Base-by-base conservation (phyloP, 2,888 invertebrate genomes). In the Hololepta plana region DNA sequence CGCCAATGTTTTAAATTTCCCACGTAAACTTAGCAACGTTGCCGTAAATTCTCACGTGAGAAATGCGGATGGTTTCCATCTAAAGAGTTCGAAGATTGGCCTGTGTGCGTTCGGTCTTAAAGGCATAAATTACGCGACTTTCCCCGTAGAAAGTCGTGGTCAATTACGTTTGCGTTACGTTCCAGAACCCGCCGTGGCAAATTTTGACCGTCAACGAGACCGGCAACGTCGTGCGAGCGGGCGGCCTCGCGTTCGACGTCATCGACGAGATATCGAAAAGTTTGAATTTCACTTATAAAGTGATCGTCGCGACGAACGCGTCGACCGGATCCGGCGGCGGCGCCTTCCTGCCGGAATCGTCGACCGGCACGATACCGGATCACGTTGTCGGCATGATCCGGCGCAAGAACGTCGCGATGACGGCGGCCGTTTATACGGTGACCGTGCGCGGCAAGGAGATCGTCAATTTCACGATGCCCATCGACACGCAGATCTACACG, bases 101-200 rank as follows among this genome's bases (percentile, higher is more conserved):
- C n/a, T n/a, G n/a, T n/a, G n/a, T n/a, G n/a, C n/a, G n/a, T n/a
- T n/a, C n/a, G n/a, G n/a, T n/a, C n/a, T n/a, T n/a, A n/a, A n/a
- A n/a, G n/a, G n/a, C n/a, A n/a, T n/a, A n/a, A n/a, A n/a, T n/a
- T n/a, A n/a, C n/a, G n/a, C n/a, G n/a, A n/a, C n/a, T n/a, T n/a
- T n/a, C n/a, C n/a, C n/a, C n/a, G n/a, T n/a, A n/a, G n/a, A n/a
- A n/a, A n/a, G n/a, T n/a, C n/a, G n/a, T n/a, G n/a, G n/a, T n/a
- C n/a, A n/a, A n/a, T n/a, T n/a, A n/a, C n/a, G n/a, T n/a, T n/a
- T n/a, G n/a, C n/a, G n/a, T n/a, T n/a, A n/a, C n/a, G n/a, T 51
- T 62, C 36, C 46, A 88, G 87, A 81, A 79, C 54, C 85, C 87
- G 1, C 87, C 87, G 0, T 88, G 87, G 85, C 80, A 84, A 44